Conservation (phyloP, 2,113 vertebrate species). For the Daubentonia madagascariensis region DNA sequence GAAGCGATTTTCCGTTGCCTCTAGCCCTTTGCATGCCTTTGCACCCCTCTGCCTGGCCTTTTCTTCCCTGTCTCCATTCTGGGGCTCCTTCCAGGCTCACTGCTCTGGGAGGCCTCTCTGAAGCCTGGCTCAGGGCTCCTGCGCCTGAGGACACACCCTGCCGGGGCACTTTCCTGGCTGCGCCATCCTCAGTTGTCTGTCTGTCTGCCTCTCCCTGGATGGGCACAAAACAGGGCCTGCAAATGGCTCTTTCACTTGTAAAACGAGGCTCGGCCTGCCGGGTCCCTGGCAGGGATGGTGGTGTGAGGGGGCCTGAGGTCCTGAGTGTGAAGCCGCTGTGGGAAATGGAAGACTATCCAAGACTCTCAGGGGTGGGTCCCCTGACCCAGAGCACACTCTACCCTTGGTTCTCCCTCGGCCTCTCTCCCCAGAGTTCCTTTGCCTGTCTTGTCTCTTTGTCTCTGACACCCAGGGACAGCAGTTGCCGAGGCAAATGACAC, state of each 20-base stretch:
- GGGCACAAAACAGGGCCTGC: not conserved
- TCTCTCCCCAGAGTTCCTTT: not conserved
- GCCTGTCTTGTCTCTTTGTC: not conserved
- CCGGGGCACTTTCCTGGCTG: too few relatives aligned
- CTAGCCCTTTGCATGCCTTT: not conserved
- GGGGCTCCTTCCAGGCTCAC: not conserved
- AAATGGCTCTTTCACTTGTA: not conserved
- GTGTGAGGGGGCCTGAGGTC: not conserved
- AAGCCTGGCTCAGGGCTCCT: accelerated
- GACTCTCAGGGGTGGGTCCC: not conserved
- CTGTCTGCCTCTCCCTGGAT: not conserved
- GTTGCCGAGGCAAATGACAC: not conserved
- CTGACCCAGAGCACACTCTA: not conserved
- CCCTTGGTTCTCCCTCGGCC: accelerated
- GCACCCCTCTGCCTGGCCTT: not conserved
- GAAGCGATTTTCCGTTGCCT: not conserved
- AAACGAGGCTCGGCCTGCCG: accelerated
- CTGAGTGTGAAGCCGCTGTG: not conserved
- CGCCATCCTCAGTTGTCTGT: not conserved
- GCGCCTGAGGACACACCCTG: not conserved
- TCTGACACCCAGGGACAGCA: not conserved
- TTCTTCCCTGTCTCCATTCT: not conserved
- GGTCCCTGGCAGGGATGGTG: not conserved
- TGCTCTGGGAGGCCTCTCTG: not conserved
- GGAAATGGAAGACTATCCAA: not conserved